Percentiles rank a stretch among this genome's conserved stretches.
Evolutionary conservation across 2,797 vertebrate species (phyloP).

Genomic region (Sarcophilus harrisii): DNA sequence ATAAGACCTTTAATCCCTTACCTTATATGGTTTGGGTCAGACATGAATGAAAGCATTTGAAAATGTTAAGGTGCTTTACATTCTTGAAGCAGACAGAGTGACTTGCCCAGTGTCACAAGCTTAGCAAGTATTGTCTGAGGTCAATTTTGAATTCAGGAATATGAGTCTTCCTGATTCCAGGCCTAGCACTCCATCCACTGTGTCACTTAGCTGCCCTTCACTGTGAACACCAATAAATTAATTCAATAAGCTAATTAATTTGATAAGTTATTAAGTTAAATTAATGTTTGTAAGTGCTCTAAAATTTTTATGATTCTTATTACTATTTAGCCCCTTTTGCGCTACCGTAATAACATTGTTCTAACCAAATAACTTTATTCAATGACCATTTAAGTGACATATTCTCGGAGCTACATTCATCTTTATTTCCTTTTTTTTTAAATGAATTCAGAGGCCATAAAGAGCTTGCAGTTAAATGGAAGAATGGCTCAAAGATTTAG

Average conservation of each 20-base stretch:
- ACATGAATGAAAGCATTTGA: background rate
- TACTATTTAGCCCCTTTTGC: background rate
- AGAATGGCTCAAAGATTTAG: background rate
- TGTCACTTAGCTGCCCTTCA: background rate
- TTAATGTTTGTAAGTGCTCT: background rate
- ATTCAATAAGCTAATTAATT: too few relatives aligned
- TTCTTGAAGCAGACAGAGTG: background rate
- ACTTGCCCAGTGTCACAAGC: background rate
- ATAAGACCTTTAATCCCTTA: background rate
- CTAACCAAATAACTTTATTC: background rate
- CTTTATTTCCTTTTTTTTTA: background rate
- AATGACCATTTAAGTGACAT: background rate
- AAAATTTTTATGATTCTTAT: background rate
- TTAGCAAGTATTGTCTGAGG: background rate
- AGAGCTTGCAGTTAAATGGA: background rate
- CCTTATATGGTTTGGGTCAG: background rate
- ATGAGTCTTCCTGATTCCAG: background rate
- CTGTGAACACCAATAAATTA: background rate
- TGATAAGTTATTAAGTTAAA: background rate
- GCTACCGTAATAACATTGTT: background rate
- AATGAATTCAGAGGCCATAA: background rate
- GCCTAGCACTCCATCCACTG: background rate
- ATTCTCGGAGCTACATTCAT: background rate
- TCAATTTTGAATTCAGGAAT: background rate
- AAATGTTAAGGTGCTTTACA: background rate